Conservation (phyloP, 2,113 vertebrate genomes). For the Dasyprocta punctata region DNA sequence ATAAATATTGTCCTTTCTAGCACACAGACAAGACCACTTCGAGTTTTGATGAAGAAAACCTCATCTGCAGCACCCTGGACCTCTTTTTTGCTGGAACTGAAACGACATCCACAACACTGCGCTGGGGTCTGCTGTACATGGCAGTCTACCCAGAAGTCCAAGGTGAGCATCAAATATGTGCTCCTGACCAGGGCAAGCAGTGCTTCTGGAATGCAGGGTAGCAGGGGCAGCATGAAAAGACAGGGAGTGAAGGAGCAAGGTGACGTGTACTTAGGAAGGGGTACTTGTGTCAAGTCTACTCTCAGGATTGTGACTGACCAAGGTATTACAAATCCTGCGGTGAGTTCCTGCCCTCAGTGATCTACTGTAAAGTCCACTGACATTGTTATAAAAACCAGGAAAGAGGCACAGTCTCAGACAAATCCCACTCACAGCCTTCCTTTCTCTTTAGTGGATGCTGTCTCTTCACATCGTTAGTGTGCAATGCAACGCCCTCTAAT, state of each 20-base stretch:
- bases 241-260: rapidly evolving
- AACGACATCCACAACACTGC: slow-evolving; percentile 86
- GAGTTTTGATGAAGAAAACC: slow-evolving; percentile 84
- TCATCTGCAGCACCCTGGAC: slow-evolving; percentile 82
- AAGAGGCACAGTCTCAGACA: background rate
- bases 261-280: rapidly evolving
- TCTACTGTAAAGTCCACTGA: background rate
- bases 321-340: background rate
- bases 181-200: too few species aligned
- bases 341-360: background rate
- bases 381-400: background rate
- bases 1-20: background rate
- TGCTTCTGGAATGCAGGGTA: background rate
- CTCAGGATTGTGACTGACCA: background rate
- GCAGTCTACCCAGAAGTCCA: slow-evolving; percentile 88
- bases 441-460: background rate
- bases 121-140: slow-evolving; percentile 91
- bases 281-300: background rate
- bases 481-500: background rate
- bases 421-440: background rate
- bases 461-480: background rate
- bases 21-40: slow-evolving; percentile 44
- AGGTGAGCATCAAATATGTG: slow-evolving; percentile 71
- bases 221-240: background rate
- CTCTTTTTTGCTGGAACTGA: slow-evolving; percentile 89